Base-by-base conservation (phyloP, 2,797 vertebrate species). In the Aplochiton taeniatus region DNA sequence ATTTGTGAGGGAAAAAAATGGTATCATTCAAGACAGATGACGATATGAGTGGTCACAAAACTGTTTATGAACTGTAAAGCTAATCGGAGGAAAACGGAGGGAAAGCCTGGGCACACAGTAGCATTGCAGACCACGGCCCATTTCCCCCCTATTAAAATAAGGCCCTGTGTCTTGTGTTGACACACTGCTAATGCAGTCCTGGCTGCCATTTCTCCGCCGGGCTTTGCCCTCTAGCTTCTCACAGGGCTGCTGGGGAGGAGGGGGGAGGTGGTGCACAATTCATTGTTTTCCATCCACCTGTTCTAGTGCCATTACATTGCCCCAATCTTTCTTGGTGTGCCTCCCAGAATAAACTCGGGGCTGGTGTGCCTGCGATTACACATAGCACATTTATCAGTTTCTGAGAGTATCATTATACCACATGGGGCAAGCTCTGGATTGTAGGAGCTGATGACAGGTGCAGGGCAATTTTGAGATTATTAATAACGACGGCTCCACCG, bases 321-420 rank as follows among this genome's bases (percentile, higher is more conserved):
- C 72, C 65, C 46, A 20, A 31, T 53, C 20, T 51, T 52, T 41
- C 45, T 62, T 78, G 31, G 70, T 78, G 70, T 76, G 82, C 80
- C 76, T 90, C 84, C 77, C 58, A 85, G 82, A 90, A 88, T 88
- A 90, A 87, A 83, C 72, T 67, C 52, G 47, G 73, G 75, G 77
- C 74, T 84, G 65, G 79, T 63, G 52, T 73, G 79, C 76, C 77
- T 84, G 72, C 63, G 83, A 90, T 90, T 88, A 85, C 80, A 78
- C 81, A 72, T 79, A n/a, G 63, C 80, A 86, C 86, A 88, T 89
- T 89, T 88, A 90, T 88, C 83, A 83, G 86, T 87, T 87, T 88
- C 82, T 86, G 82, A 80, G 82, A 83, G 83, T 90, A 86, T 89
- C 88, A 87, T 88, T 91, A 88, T 76, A 69, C 74, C 77, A 70